phyloP scores from a whole-genome alignment of 2,113 vertebrate genomes.

The Tyto alba region DNA sequence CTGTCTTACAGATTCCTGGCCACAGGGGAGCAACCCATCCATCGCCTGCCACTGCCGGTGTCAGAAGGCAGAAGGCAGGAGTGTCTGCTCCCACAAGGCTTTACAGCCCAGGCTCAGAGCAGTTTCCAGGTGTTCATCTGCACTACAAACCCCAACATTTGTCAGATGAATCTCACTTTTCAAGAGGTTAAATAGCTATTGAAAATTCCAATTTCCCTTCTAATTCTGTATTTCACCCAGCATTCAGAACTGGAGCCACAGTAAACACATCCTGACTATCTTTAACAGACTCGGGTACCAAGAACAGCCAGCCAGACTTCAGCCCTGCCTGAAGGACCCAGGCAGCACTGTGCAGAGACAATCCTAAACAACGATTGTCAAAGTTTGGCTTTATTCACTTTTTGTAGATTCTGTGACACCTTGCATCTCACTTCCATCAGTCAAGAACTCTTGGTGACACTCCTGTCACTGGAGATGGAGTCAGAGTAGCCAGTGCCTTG shows the following conservation, averaged over 20 bases:
- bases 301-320: background rate
- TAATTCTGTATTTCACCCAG: background rate
- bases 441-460: background rate
- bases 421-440: background rate
- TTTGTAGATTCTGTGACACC: no score
- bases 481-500: no score
- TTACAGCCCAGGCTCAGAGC: fast-evolving
- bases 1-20: background rate
- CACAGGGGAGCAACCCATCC: background rate
- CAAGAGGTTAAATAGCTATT: background rate
- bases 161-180: background rate
- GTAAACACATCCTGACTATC: background rate
- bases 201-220: background rate
- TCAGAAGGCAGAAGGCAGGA: background rate
- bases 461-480: background rate
- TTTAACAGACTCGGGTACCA: background rate
- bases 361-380: no score
- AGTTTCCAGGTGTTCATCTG: background rate
- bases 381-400: background rate
- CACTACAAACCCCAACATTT: background rate
- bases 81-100: background rate
- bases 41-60: background rate
- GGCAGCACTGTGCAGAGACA: no score
- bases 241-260: background rate
- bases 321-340: background rate